Evolutionary conservation across 2,797 vertebrate species (phyloP), one percentile per base, ranked within the genome.

Genomic region (Muraenolepis orangiensis): DNA sequence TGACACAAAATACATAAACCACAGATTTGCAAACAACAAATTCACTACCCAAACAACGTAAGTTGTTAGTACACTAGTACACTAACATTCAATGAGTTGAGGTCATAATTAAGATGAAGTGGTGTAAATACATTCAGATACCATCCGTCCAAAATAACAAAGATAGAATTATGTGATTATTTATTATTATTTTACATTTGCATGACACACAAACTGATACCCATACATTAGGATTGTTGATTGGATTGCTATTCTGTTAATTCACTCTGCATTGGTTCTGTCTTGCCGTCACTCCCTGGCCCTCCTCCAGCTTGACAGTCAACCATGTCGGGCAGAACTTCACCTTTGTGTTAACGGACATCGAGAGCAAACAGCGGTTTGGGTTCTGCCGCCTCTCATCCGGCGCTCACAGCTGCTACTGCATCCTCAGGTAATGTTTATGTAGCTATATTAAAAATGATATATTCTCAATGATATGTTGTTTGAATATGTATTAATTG

Each of bases 331-430:
- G 88, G 16, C 89, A 92, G 76, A 90, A 91, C 80, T 91, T 91
- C 85, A 91, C 91, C 0, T 91, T 91, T 73, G 90, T 91, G n/a
- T 80, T 92, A 85, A 92, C 91, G 6, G 91, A 92, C 80, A 88
- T 91, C 36, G 86, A 91, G 72, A 92, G 91, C 80, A 90, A 91
- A 81, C 90, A 91, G 80, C 86, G 87, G 57, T 92, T 92, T 78
- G 91, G 91, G 14, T 92, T 92, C 80, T 92, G 91, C 34, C 91
- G 90, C 28, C 87, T 92, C 6, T 91, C 90, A 14, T 88, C 90
- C 0, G 88, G 88, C 5, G 87, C 88, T 67, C 89, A 90, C 74
- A 90, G 86, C 82, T 91, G 91, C 76, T 92, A 88, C 77, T 93
- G 89, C 82, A 89, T 91, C 69, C 87, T 92, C 72, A 91, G 90